A percentile compares a stretch with the other conserved stretches of the same genome.
These are phyloP conservation scores for Daphoenositta chrysoptera DNA, from an alignment of 2,113 vertebrate species.

Conservation along the genomic window DNA sequence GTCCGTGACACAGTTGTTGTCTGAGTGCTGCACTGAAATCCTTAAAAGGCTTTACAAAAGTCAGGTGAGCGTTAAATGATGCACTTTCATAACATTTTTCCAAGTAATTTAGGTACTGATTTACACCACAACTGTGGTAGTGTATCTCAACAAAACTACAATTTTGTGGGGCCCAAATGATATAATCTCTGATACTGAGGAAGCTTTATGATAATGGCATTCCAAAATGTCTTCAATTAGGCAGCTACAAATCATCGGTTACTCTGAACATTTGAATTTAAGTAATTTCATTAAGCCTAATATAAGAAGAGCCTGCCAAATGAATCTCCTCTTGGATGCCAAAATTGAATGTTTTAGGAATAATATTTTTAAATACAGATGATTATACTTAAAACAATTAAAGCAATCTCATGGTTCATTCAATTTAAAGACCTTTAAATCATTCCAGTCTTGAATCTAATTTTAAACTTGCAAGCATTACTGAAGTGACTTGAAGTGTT, in stretches of 20 bases:
- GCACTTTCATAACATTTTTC: neutral
- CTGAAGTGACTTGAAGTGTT: neutral
- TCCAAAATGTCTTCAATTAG: neutral
- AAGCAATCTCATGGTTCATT: neutral
- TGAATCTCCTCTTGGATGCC: neutral
- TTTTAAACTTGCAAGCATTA: neutral
- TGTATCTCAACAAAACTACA: neutral
- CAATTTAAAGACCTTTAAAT: constrained; percentile 13
- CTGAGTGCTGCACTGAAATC: neutral
- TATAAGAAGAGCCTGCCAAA: neutral
- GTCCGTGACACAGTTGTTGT: neutral
- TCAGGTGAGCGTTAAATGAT: neutral
- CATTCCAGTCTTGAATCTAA: neutral
- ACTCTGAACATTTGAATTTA: neutral
- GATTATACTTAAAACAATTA: constrained; percentile 13
- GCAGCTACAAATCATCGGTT: neutral
- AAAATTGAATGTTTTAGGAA: neutral
- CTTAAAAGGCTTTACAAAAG: neutral
- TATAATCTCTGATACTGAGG: neutral
- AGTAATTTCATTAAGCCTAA: neutral
- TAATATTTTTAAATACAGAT: constrained; percentile 1
- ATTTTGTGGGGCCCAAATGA: neutral
- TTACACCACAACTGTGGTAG: neutral
- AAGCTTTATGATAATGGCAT: neutral
- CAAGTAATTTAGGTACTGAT: neutral